Base-by-base conservation (phyloP, 1,140 invertebrate species). In the Ridgeia piscesae region DNA sequence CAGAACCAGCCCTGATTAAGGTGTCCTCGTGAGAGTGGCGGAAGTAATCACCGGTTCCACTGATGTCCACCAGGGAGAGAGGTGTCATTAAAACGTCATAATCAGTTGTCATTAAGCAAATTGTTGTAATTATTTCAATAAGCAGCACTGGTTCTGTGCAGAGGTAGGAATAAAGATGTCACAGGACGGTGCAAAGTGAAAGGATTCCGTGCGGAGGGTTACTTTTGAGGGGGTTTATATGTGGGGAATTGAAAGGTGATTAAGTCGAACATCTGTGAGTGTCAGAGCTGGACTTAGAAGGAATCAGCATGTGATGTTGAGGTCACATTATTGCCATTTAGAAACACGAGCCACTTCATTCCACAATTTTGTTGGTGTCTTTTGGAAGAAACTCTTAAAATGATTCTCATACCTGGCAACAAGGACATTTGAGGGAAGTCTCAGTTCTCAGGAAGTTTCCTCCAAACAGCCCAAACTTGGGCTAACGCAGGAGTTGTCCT, bases 111-210 rank as follows among this genome's bases (percentile, higher is more conserved):
- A 77, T 77, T 77, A 77, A 77, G 58, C 58, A 77, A 31, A 77
- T 77, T 77, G 58, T 77, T 77, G 58, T 77, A 77, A 77, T 77
- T 77, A 77, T 77, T 77, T 77, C 58, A 77, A 77, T 77, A 77
- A 77, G 58, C 58, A 21, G 14, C 14, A 77, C 58, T 2, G 58
- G 17, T 77, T 21, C 58, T 21, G 8, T 31, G 58, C 58, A 21
- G 58, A 2, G 27, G 27, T 77, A 21, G 58, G 58, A 77, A 77
- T 77, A 77, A 77, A 77, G 17, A 27, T 0, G 58, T 77, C 58
- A 21, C 27, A 21, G 58, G 27, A 9, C 27, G 17, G 58, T 31
- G 17, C 17, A 2, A 77, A 77, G 27, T 77, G 58, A 77, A 77
- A 77, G 58, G 58, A 50, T 77, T 77, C 17, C 58, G 4, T 77